These are phyloP conservation scores for Amiota minor DNA, from an alignment of 2,888 invertebrate genomes.

Conservation along the genomic window DNA sequence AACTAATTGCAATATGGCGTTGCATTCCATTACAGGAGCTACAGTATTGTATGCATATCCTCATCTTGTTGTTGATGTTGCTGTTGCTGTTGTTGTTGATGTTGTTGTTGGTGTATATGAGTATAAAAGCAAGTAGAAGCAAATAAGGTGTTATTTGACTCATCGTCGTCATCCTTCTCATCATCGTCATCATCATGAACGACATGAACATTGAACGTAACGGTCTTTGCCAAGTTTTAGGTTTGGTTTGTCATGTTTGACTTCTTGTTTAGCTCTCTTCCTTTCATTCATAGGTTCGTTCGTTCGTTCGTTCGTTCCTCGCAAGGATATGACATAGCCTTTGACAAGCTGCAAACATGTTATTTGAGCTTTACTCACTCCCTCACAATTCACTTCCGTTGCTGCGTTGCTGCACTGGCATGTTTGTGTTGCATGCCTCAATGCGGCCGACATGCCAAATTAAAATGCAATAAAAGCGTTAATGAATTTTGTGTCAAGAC, in stretches of 20 bases:
- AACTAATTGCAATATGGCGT: conserved; percentile 36
- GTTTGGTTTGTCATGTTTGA: conserved; percentile 52
- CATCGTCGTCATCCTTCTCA: conserved; percentile 37
- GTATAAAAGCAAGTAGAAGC: neutral
- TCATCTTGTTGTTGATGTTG: conserved; percentile 37
- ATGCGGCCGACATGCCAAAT: conserved; percentile 62
- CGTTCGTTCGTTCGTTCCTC: conserved; percentile 21
- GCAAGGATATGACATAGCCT: conserved; percentile 43
- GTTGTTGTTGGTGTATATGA: conserved; percentile 30
- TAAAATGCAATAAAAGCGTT: conserved; percentile 65
- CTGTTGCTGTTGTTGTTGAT: conserved; percentile 32
- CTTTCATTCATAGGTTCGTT: neutral
- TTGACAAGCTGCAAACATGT: conserved; percentile 60
- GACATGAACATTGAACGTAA: conserved; percentile 40
- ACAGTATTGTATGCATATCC: neutral
- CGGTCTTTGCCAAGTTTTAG: neutral
- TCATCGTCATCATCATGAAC: conserved; percentile 49
- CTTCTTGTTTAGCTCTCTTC: conserved; percentile 30
- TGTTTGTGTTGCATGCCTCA: conserved; percentile 52
- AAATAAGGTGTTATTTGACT: conserved; percentile 9
- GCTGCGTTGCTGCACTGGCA: conserved; percentile 51
- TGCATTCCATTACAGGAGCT: conserved; percentile 10
- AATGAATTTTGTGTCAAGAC: conserved; percentile 57
- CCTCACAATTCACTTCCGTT: conserved; percentile 46
- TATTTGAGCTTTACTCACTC: conserved; percentile 30